Conservation (phyloP, 2,797 vertebrate species). For the Malacoctenus gilli region DNA sequence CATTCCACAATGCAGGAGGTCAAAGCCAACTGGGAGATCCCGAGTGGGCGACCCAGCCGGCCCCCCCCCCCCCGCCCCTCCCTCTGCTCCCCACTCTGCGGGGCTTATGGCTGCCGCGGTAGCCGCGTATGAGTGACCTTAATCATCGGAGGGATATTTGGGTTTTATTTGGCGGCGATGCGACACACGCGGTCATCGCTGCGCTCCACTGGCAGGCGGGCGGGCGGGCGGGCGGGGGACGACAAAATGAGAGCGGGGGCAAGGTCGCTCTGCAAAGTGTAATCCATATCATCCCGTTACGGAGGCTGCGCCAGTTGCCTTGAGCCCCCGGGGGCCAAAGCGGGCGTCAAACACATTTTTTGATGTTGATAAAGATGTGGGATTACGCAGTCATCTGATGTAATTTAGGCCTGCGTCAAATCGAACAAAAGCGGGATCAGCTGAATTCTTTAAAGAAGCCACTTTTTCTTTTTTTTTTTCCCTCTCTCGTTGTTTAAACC, state of each 20-base stretch:
- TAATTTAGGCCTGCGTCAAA: conserved; percentile 69
- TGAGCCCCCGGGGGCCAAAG: conserved; percentile 49
- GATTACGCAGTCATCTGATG: conserved; percentile 77
- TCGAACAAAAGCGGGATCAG: conserved; percentile 68
- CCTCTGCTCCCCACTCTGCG: conserved; percentile 1
- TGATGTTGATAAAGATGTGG: conserved; percentile 72
- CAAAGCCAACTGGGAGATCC: conserved; percentile 19
- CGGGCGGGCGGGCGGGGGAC: no score
- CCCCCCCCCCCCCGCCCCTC: background rate
- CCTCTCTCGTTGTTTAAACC: conserved; percentile 20
- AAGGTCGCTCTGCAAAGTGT: conserved; percentile 72
- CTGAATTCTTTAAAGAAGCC: conserved; percentile 59
- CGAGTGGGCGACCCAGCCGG: conserved; percentile 1
- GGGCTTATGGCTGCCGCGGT: conserved; percentile 62
- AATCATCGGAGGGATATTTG: conserved; percentile 81
- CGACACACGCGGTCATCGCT: conserved; percentile 56
- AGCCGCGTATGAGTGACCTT: conserved; percentile 77
- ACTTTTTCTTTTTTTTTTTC: conserved; percentile 5
- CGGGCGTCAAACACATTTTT: conserved; percentile 57
- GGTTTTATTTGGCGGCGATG: conserved; percentile 69
- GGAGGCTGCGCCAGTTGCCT: conserved; percentile 49
- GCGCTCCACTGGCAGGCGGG: conserved; percentile 70
- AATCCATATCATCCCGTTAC: conserved; percentile 80
- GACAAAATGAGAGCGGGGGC: conserved; percentile 65
- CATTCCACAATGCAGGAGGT: conserved; percentile 25